Percentiles rank a stretch among this genome's conserved stretches.
phyloP scores from a whole-genome alignment of 2,113 vertebrate genomes.

The Merops nubicus region DNA sequence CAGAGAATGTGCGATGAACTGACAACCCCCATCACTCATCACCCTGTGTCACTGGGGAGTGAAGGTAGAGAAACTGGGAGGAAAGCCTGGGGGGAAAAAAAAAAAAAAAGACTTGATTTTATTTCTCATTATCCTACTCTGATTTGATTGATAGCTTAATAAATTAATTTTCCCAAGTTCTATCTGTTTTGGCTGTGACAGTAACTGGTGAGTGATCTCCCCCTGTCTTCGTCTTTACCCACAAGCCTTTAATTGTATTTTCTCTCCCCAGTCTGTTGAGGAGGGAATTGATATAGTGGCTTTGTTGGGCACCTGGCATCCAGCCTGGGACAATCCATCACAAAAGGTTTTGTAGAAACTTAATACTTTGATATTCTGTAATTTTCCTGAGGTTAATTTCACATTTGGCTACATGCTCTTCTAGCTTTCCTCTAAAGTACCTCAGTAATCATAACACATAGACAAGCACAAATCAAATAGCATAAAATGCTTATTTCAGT shows the following conservation, averaged over 20 bases:
- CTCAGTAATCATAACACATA: neutral
- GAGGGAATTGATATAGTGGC: neutral
- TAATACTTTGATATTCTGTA: neutral
- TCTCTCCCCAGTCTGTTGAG: neutral
- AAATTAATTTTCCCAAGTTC: neutral
- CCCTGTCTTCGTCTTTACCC: no score
- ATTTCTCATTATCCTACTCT: neutral
- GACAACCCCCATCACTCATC: neutral
- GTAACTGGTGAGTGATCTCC: neutral
- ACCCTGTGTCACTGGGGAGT: neutral
- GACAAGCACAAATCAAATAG: neutral
- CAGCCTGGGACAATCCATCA: neutral
- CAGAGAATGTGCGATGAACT: neutral
- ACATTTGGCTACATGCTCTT: constrained; percentile 1
- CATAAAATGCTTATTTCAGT: constrained; percentile 44
- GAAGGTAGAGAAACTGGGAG: neutral
- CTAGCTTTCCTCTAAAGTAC: neutral
- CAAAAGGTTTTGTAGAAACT: constrained; percentile 53
- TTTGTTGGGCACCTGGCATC: neutral
- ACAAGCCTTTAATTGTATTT: neutral
- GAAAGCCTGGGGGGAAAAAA: neutral
- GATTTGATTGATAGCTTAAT: neutral
- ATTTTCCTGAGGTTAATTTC: constrained; percentile 33
- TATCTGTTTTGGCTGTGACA: neutral
- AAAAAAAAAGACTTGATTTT: neutral